A percentile compares a stretch with the other conserved stretches of the same genome.
These are phyloP conservation scores for Zaprionus bogoriensis DNA, from an alignment of 2,888 invertebrate genomes.

Conservation along the genomic window DNA sequence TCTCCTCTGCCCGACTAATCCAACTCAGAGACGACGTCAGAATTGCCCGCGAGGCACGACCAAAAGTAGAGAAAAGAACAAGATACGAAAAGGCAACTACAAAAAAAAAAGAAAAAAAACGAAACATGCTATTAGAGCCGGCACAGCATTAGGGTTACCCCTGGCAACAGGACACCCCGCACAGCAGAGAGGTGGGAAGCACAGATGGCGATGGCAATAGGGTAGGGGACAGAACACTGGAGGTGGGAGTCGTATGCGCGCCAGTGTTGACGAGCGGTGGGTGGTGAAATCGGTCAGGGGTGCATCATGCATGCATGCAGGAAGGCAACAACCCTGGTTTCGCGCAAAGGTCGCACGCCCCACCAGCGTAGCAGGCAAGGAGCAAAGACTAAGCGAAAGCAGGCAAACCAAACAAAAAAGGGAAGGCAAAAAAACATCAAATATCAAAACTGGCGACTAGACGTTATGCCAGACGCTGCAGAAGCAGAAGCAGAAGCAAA, in stretches of 20 bases:
- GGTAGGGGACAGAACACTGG: neutral
- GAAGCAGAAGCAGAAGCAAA: conserved; percentile 9
- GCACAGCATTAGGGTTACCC: conserved; percentile 51
- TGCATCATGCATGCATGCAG: conserved; percentile 27
- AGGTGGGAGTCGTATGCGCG: neutral
- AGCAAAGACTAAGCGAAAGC: conserved; percentile 42
- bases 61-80: conserved; percentile 2
- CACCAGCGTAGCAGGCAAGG: conserved; percentile 15
- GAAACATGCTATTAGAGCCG: conserved; percentile 23
- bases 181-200: neutral
- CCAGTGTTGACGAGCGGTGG: too few species aligned
- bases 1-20: conserved; percentile 16
- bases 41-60: conserved; percentile 42
- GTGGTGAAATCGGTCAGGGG: conserved; percentile 34
- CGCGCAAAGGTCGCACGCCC: conserved; percentile 38
- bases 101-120: conserved; percentile 25
- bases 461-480: conserved; percentile 50
- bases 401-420: conserved; percentile 4
- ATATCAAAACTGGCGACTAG: conserved; percentile 42
- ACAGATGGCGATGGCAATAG: neutral
- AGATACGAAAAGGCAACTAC: conserved; percentile 17
- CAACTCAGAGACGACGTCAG: neutral
- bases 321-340: conserved; percentile 31
- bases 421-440: conserved; percentile 11
- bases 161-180: conserved; percentile 25